Base-by-base conservation (phyloP, 2,888 invertebrate species). In the Gastrophysa polygoni region DNA sequence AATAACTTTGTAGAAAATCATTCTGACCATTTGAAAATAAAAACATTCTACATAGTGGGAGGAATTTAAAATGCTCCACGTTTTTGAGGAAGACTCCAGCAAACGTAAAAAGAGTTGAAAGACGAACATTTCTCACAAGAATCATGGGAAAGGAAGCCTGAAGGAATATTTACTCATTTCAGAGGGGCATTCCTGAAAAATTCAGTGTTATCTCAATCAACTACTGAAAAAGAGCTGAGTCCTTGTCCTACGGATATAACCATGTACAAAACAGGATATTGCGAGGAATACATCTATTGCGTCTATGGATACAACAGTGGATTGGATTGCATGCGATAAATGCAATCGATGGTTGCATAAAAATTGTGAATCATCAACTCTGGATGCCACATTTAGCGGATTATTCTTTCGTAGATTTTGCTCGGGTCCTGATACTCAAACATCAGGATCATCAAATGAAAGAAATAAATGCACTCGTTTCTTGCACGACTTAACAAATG, bases 291-390 rank as follows among this genome's bases (percentile, higher is more conserved):
- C 17, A 17, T 55, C 6, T 46, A 46, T 28, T 21, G 54, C 17
- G 44, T 29, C 29, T 24, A n/a, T 57, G 11, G 57, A 57, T 21
- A 17, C 34, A 38, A 32, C 57, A 38, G 57, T 43, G 1, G 17
- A 44, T 5, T 65, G 65, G 65, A 52, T 59, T 24, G 50, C 38
- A 34, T 65, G 65, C 20, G 57, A 59, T 18, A 54, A 5, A 1
- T 65, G 65, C 24, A 10, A 55, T 1, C 20, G 34, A 43, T 64
- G 64, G 64, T 18, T 62, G 2, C 58, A 64, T 38, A 59, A 65
- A 64, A 55, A 21, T 3, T 57, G 58, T 58, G 28, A 50, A 2
- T 32, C 29, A 7, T 32, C 29, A 8, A 8, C 5, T 7, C 10
- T 32, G 29, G 10, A 32, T 10, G 10, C 4, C 4, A 32, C 29